A percentile compares a stretch with the other conserved stretches of the same genome.
phyloP scores from a whole-genome alignment of 2,888 invertebrate species.

The Neoitamus cyanurus region DNA sequence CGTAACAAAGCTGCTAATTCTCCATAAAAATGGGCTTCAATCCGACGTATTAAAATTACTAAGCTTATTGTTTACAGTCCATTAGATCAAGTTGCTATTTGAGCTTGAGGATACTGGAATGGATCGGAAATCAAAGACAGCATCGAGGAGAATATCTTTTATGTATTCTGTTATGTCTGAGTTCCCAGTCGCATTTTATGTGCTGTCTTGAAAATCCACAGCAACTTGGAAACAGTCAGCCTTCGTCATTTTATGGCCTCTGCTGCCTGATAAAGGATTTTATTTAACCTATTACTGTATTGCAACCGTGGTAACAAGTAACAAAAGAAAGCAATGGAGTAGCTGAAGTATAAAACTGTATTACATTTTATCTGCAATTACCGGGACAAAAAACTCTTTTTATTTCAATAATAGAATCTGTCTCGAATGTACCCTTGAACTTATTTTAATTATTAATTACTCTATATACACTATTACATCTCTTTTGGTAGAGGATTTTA shows the following conservation, averaged over 20 bases:
- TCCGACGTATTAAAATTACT: not conserved
- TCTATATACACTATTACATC: too few relatives aligned
- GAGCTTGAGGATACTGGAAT: not conserved
- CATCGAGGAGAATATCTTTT: not conserved
- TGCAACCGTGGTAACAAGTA: not conserved
- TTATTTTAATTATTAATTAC: too few relatives aligned
- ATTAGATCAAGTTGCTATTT: not conserved
- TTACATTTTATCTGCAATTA: too few relatives aligned
- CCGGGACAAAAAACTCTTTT: too few relatives aligned
- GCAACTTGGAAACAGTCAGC: not conserved
- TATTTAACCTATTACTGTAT: not conserved
- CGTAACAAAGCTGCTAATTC: not conserved
- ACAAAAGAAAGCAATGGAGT: not conserved
- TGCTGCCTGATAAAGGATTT: not conserved
- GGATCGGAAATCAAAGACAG: not conserved
- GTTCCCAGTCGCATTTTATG: not conserved
- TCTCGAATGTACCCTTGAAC: too few relatives aligned
- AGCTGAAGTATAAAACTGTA: not conserved
- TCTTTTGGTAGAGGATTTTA: too few relatives aligned
- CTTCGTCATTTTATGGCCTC: not conserved
- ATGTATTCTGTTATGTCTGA: not conserved
- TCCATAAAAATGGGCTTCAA: not conserved
- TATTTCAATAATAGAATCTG: too few relatives aligned
- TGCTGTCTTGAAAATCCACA: not conserved
- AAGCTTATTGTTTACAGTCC: not conserved